Percentiles rank a stretch among this genome's conserved stretches.
These are phyloP conservation scores for Octonoba sinensis DNA, from an alignment of 2,888 invertebrate genomes.

Conservation along the genomic window DNA sequence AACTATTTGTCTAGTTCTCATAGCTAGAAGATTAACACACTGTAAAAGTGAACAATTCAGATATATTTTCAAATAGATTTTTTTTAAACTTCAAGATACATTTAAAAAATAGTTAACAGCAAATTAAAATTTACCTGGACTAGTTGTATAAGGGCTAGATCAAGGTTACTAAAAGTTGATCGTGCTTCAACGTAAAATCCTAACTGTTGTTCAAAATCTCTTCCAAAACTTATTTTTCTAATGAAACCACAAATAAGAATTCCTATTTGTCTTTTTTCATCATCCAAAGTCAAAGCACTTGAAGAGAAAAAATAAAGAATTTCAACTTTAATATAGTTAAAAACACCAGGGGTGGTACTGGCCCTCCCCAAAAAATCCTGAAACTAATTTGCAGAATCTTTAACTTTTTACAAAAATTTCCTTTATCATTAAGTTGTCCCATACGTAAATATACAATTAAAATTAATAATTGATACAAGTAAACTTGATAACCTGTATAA, in stretches of 20 bases:
- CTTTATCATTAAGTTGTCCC: too few species aligned
- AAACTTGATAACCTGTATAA: too few species aligned
- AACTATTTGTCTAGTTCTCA: conserved; percentile 79
- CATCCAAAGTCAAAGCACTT: conserved; percentile 91
- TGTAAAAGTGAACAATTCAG: conserved; percentile 70
- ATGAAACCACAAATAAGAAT: conserved; percentile 85
- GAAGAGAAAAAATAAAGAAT: conserved; percentile 65
- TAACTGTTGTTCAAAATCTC: conserved; percentile 90
- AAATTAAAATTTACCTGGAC: conserved; percentile 79
- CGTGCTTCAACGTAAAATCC: conserved; percentile 94
- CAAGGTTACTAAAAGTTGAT: conserved; percentile 89
- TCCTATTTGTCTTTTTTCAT: conserved; percentile 89
- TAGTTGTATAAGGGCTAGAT: conserved; percentile 85
- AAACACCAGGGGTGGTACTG: too few species aligned
- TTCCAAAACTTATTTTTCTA: conserved; percentile 83
- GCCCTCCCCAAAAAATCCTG: too few species aligned
- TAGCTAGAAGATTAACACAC: conserved; percentile 85
- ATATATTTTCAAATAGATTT: not conserved
- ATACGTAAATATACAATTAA: too few species aligned
- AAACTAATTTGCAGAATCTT: too few species aligned
- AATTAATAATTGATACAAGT: too few species aligned
- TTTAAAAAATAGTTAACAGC: not conserved
- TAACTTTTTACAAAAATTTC: too few species aligned
- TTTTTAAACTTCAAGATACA: conserved; percentile 14
- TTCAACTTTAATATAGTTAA: not conserved